Base-by-base conservation (phyloP, 2,113 vertebrate genomes). In the Leiothrix lutea region DNA sequence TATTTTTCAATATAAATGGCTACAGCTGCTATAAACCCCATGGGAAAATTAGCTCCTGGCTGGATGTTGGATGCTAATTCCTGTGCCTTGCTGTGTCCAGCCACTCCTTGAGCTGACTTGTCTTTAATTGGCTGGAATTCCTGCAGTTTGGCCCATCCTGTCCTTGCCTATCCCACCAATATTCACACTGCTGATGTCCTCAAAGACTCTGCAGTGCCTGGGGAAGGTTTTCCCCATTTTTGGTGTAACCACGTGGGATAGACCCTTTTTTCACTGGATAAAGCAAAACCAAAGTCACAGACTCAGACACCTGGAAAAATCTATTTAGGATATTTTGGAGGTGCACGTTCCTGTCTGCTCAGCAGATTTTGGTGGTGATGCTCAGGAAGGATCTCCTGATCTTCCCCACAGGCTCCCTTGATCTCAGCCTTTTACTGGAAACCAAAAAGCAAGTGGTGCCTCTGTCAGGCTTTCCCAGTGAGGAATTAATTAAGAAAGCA, bases 21-120 rank as follows among this genome's bases (percentile, higher is more conserved):
- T 5, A 1, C 0, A 2, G 3, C 29, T 1, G 3, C 1, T 0
- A 1, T 0, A 14, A 56, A 11, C n/a, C 25, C 79, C 18, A 1
- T 0, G 11, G 77, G 56, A 61, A 57, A 3, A 35, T 15, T 17
- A 57, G 3, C 23, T 3, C 11, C 23, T 22, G 1, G 3, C 3
- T 6, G 48, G 47, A 9, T 15, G 12, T 14, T 3, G 10, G 9
- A 31, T 36, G 62, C 31, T 8, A 18, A 8, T 6, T 65, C 42
- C n/a, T 4, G 9, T 29, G 33, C 58, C 44, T 14, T 15, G 40
- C 19, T 5, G 12, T 29, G n/a, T 9, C 45, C 51, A 10, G 61
- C 4, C 35, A 14, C 8, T 9, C 23, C 38, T 20, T 6, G 65
- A 36, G 35, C 2, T 47, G 29, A 6, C 17, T 15, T 47, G 38